Conservation (phyloP, 2,888 invertebrate genomes). For the Caenorhabditis sp. region DNA sequence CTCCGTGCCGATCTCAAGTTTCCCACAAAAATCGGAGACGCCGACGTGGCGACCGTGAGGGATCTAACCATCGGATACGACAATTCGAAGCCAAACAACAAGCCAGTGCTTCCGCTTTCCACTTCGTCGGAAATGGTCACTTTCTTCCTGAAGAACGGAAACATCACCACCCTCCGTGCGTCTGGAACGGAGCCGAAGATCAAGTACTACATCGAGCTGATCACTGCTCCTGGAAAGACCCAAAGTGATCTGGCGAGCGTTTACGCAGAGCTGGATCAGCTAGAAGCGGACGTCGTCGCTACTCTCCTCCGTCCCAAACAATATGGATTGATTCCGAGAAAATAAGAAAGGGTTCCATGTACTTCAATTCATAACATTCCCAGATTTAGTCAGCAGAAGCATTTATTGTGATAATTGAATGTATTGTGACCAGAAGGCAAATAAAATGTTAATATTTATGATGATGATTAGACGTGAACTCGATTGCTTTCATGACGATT, state of each 20-base stretch:
- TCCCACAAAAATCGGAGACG: conserved; percentile 80
- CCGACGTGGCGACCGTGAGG: conserved; percentile 84
- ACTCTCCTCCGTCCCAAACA: conserved; percentile 73
- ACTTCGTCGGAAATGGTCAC: conserved; percentile 90
- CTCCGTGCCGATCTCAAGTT: conserved; percentile 79
- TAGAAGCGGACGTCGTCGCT: conserved; percentile 74
- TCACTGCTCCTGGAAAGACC: conserved; percentile 76
- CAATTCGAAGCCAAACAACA: conserved; percentile 84
- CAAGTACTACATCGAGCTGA: conserved; percentile 95
- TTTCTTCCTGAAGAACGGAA: conserved; percentile 88
- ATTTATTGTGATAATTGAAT: conserved; percentile 8
- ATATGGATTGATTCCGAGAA: conserved; percentile 73
- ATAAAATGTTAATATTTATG: no score
- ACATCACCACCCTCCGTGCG: conserved; percentile 90
- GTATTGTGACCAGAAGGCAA: neutral
- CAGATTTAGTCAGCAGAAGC: neutral
- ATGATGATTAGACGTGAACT: no score
- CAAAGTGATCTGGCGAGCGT: conserved; percentile 71
- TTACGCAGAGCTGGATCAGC: conserved; percentile 66
- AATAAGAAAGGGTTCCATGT: conserved; percentile 39
- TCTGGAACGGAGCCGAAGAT: conserved; percentile 99
- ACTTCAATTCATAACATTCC: conserved; percentile 6
- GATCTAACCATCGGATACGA: conserved; percentile 93
- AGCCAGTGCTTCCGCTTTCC: conserved; percentile 83
- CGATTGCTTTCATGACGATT: no score